phyloP scores from a whole-genome alignment of 2,797 vertebrate species.

The Erethizon dorsatum region DNA sequence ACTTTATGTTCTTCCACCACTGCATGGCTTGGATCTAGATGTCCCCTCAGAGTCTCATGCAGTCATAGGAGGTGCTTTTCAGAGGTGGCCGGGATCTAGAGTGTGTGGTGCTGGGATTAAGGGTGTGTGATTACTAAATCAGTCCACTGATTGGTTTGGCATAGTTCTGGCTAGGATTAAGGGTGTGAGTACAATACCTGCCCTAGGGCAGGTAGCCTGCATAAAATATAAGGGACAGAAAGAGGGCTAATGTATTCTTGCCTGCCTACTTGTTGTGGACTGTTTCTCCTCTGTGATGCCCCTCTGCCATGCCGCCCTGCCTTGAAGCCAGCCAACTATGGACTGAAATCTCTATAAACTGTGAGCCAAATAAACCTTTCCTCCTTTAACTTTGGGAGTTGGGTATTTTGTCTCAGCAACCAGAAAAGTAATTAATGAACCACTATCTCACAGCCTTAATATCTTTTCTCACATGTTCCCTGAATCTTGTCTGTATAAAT shows the following conservation, averaged over 20 bases:
- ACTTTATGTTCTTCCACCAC: neutral
- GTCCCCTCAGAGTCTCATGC: no score
- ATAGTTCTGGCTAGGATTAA: neutral
- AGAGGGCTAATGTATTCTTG: neutral
- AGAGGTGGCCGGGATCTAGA: neutral
- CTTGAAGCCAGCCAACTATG: neutral
- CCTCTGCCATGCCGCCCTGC: no score
- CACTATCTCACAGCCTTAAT: neutral
- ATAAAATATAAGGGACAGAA: neutral
- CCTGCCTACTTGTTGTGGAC: neutral
- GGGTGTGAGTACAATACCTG: neutral
- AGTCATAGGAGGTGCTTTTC: neutral
- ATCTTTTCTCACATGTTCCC: neutral
- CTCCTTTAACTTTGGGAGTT: no score
- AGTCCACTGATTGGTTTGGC: neutral
- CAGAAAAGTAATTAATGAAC: no score
- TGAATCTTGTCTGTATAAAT: neutral
- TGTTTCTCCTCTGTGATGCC: no score
- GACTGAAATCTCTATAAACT: neutral
- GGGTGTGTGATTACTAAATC: neutral
- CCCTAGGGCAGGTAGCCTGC: neutral
- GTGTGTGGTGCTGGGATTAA: neutral
- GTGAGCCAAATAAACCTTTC: no score
- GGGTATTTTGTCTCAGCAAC: no score
- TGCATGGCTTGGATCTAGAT: neutral